A percentile compares a stretch with the other conserved stretches of the same genome.
phyloP scores from a whole-genome alignment of 2,113 vertebrate genomes.

The Cephalopterus ornatus region DNA sequence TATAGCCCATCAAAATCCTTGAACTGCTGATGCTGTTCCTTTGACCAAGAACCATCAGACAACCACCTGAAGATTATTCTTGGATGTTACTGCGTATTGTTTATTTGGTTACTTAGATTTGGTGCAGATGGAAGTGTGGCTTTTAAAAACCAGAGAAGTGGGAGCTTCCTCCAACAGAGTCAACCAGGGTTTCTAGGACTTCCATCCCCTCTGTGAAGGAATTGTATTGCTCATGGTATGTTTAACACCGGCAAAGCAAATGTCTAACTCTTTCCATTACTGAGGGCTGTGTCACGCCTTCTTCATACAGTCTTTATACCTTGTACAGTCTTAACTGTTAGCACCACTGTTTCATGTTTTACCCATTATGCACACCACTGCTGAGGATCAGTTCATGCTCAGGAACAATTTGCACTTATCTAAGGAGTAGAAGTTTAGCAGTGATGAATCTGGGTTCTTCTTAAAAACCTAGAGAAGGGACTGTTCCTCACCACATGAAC shows the following conservation, averaged over 20 bases:
- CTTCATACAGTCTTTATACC: background rate
- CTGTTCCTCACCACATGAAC: background rate
- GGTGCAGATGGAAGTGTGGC: background rate
- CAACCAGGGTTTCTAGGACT: background rate
- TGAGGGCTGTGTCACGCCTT: too few relatives aligned
- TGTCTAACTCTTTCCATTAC: background rate
- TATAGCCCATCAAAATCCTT: background rate
- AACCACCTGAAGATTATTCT: background rate
- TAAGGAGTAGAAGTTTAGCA: background rate
- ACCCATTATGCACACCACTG: accelerated
- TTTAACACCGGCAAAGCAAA: background rate
- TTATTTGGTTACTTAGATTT: background rate
- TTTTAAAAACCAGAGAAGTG: background rate
- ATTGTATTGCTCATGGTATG: background rate
- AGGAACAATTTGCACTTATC: background rate
- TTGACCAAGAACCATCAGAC: background rate
- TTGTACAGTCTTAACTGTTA: background rate
- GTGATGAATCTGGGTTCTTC: background rate
- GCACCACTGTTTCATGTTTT: accelerated
- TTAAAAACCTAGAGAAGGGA: background rate
- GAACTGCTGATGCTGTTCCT: background rate
- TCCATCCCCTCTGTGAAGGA: background rate
- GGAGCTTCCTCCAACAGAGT: background rate
- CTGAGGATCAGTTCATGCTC: background rate
- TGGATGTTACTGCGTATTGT: background rate